phyloP scores from a whole-genome alignment of 2,888 invertebrate genomes.

The Amblyteles armatorius region DNA sequence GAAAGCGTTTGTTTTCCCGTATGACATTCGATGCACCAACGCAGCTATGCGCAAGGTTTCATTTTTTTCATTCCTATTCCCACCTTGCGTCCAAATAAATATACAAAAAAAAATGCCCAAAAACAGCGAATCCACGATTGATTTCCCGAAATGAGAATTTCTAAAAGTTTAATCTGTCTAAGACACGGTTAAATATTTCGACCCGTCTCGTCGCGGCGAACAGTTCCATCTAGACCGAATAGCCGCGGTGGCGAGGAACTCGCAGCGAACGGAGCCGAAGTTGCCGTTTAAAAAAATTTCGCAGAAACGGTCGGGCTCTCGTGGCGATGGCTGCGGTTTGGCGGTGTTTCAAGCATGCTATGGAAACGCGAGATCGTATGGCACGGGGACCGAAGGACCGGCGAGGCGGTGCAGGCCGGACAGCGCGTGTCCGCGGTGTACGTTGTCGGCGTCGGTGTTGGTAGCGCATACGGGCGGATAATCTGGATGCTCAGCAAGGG shows the following conservation, averaged over 20 bases:
- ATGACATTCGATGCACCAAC: too few species aligned
- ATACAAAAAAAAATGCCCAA: too few species aligned
- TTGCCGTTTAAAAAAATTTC: constrained; percentile 71
- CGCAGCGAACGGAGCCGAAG: constrained; percentile 34
- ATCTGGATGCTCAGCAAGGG: constrained; percentile 40
- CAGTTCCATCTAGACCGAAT: constrained; percentile 24
- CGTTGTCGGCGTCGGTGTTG: constrained; percentile 21
- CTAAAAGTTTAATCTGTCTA: not conserved
- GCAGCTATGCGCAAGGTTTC: too few species aligned
- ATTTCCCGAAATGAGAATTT: too few species aligned
- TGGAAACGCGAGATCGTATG: constrained; percentile 57
- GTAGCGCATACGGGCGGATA: constrained; percentile 25
- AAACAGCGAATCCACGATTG: too few species aligned
- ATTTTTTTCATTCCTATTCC: too few species aligned
- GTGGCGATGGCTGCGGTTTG: constrained; percentile 80
- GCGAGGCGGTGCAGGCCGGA: constrained; percentile 23
- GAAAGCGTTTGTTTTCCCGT: too few species aligned
- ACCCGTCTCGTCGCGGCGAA: constrained; percentile 35
- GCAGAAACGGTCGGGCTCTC: constrained; percentile 71
- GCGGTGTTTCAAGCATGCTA: constrained; percentile 79
- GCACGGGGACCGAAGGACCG: constrained; percentile 36
- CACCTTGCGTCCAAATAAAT: too few species aligned
- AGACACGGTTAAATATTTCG: constrained; percentile 35
- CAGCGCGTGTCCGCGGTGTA: constrained; percentile 37
- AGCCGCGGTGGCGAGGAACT: constrained; percentile 35